Conservation (phyloP, 2,797 vertebrate genomes). For the Acanthiza pusilla region DNA sequence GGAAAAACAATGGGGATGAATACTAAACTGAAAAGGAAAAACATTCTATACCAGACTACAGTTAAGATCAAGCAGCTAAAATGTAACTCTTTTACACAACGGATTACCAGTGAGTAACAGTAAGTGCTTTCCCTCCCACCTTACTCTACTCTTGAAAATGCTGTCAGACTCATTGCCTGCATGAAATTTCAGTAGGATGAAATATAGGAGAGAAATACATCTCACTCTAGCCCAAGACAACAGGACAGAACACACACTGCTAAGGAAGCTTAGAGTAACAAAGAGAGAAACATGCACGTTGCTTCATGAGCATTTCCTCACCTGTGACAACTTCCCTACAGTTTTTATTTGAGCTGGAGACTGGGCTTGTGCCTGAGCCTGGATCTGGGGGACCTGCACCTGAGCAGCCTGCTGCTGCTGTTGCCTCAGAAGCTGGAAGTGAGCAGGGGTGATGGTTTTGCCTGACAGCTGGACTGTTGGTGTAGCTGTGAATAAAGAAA, state of each 20-base stretch:
- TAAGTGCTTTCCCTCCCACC: not conserved
- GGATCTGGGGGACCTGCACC: slow-evolving; percentile 79
- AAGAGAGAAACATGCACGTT: accelerated
- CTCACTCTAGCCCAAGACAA: not conserved
- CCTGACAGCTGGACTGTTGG: slow-evolving; percentile 78
- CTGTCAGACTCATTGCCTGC: not conserved
- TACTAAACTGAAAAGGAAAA: not conserved
- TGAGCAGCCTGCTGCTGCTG: slow-evolving; percentile 84
- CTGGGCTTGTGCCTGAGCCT: slow-evolving; percentile 75
- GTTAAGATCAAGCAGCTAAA: not conserved
- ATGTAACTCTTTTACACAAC: not conserved
- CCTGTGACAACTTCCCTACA: slow-evolving; percentile 83
- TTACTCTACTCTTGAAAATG: not conserved
- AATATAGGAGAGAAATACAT: not conserved
- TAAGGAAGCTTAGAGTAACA: not conserved
- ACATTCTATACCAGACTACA: not conserved
- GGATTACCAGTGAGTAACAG: not conserved
- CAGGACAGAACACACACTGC: not conserved
- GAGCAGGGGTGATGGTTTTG: slow-evolving; percentile 80
- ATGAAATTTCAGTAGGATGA: not conserved
- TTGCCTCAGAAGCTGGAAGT: slow-evolving; percentile 76
- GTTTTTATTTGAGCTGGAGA: slow-evolving; percentile 84
- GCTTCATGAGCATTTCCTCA: slow-evolving; percentile 31
- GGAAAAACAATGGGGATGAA: not conserved
- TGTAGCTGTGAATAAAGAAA: slow-evolving; percentile 23